phyloP scores from a whole-genome alignment of 2,888 invertebrate genomes.

The Therioaphis trifolii region DNA sequence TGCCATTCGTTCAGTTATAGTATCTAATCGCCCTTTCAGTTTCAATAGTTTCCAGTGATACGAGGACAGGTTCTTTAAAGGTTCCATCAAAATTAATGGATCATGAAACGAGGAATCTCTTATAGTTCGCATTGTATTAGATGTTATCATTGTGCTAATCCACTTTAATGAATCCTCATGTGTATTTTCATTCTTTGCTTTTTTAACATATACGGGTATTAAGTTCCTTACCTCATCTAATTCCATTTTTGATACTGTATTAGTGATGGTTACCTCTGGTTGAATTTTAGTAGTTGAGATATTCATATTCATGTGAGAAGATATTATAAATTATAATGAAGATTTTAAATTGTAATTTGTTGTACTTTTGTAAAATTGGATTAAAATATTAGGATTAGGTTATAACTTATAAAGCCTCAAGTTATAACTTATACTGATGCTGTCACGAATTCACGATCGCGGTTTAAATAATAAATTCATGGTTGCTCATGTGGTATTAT shows the following conservation, averaged over 20 bases:
- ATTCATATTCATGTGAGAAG: neutral
- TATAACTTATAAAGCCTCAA: too few relatives aligned
- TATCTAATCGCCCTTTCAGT: conserved; percentile 46
- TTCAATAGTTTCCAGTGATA: conserved; percentile 45
- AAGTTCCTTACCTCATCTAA: conserved; percentile 32
- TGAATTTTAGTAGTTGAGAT: neutral
- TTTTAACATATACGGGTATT: neutral
- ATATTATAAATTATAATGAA: neutral
- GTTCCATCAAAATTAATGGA: neutral
- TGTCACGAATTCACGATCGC: too few relatives aligned
- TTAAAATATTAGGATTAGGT: too few relatives aligned
- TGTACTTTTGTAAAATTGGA: too few relatives aligned
- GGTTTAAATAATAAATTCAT: too few relatives aligned
- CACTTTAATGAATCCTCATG: conserved; percentile 28
- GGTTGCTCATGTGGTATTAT: too few relatives aligned
- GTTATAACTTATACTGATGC: too few relatives aligned
- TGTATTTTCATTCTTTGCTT: neutral
- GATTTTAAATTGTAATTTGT: neutral
- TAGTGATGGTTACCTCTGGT: neutral
- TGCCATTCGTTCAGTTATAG: conserved; percentile 46
- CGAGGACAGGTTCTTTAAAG: neutral
- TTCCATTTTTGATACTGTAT: conserved; percentile 9
- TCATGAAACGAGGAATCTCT: neutral
- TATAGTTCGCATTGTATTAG: neutral
- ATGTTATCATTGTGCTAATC: neutral